Base-by-base conservation (phyloP, 2,113 vertebrate species). In the Tylochromis polylepis region DNA sequence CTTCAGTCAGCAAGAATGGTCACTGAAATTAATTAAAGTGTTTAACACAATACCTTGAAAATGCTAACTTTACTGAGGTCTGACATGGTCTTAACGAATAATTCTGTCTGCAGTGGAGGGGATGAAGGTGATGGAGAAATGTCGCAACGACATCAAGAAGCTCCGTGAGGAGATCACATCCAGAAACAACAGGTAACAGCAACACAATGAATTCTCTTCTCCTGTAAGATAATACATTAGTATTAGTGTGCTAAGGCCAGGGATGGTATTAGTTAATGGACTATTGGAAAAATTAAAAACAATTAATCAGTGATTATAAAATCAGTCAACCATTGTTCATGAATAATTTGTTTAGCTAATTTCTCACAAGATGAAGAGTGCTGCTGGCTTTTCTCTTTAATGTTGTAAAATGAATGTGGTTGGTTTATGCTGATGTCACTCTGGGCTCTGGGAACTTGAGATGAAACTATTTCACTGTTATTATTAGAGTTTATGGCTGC, bases 121-220 rank as follows among this genome's bases (percentile, higher is more conserved):
- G 70, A 95, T 99, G 91, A 99, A 98, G 95, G 97, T 98, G 89
- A 97, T 98, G 95, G 98, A 99, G 95, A 99, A 99, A 96, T 99
- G 98, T 96, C 96, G 97, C 92, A 98, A 95, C 5, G 98, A 98
- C 94, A 98, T 99, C 91, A 98, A 97, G 91, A 98, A 98, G 94
- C 97, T 99, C 93, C 93, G 96, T 34, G 97, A 98, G 88, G 98
- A 98, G 93, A 97, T 99, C 96, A 96, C 95, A 20, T 97, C 97
- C 38, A 96, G 97, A 51, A 97, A 91, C 95, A 97, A 90, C 96
- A 97, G 97, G 98, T 98, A 82, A 94, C 14, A 18, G 7, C 53
- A 65, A 55, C 46, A 57, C 43, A 34, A 31, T 12, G 43, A 49
- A 4, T 36, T 15, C 15, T 29, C 41, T 43, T 12, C 67, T 46